A percentile compares a stretch with the other conserved stretches of the same genome.
Conservation (phyloP, 2,797 vertebrate genomes). For the Pseudotriccus pelzelni region DNA sequence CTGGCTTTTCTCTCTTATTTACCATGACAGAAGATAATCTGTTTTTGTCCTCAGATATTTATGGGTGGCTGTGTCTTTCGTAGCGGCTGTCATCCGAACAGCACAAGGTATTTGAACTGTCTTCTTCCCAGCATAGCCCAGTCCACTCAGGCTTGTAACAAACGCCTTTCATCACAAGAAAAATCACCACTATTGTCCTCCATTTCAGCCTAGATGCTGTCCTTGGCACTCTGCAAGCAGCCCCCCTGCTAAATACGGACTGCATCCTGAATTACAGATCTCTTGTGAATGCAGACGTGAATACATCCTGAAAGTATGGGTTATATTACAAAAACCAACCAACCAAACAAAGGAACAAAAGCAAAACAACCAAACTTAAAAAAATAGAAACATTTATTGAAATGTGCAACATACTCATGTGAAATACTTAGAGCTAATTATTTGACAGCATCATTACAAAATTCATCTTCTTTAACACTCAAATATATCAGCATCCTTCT, state of each 20-base stretch:
- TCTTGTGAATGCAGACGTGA: not conserved
- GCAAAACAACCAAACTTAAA: not conserved
- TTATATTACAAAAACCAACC: not conserved
- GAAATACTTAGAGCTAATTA: not conserved
- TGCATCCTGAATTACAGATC: not conserved
- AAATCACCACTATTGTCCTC: not conserved
- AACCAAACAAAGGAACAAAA: not conserved
- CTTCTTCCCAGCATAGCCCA: not conserved
- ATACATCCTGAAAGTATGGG: not conserved
- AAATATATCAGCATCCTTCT: not conserved
- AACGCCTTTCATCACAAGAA: not conserved
- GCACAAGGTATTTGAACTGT: not conserved
- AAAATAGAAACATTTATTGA: slow-evolving; percentile 43
- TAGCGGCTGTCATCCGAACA: not conserved
- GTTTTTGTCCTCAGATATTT: not conserved
- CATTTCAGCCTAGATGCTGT: not conserved
- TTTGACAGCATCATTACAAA: not conserved
- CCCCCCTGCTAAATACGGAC: not conserved
- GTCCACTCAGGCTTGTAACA: not conserved
- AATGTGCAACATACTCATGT: not conserved
- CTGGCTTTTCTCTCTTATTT: not conserved
- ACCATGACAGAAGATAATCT: not conserved
- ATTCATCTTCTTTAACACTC: not conserved
- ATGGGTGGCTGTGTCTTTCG: not conserved
- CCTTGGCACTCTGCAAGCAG: not conserved